phyloP scores from a whole-genome alignment of 2,113 vertebrate species.

The Eublepharis macularius region DNA sequence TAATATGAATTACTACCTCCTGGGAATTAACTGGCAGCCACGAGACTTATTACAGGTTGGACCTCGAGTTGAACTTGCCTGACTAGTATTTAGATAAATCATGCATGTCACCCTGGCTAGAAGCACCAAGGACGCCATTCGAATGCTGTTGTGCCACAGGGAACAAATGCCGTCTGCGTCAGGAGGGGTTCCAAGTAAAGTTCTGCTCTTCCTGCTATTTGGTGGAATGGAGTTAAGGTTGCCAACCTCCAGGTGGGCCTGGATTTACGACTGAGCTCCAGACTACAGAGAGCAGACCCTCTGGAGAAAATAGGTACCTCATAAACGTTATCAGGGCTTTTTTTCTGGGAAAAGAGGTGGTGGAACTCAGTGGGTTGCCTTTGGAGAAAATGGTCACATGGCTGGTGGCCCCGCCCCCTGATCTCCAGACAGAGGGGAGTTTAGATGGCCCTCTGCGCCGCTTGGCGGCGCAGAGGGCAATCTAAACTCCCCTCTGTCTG shows the following conservation, averaged over 20 bases:
- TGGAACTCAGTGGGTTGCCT: no score
- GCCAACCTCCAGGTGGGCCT: no score
- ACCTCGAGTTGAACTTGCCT: slow-evolving; percentile 38
- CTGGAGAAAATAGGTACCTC: no score
- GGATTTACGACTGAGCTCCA: neutral
- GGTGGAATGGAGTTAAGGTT: neutral
- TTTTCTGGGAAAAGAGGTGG: no score
- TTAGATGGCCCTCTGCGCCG: no score
- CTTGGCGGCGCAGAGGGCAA: no score
- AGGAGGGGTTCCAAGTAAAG: neutral
- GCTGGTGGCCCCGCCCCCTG: no score
- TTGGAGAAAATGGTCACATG: no score
- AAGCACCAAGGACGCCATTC: neutral
- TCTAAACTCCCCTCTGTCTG: no score
- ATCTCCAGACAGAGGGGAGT: no score
- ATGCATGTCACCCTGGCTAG: neutral
- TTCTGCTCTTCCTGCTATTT: neutral
- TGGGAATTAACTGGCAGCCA: slow-evolving; percentile 48
- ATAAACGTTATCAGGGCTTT: no score
- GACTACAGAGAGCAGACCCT: no score
- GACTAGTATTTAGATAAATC: slow-evolving; percentile 35
- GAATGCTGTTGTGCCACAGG: neutral
- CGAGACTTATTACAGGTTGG: slow-evolving; percentile 25
- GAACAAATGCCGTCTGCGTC: neutral
- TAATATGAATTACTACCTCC: slow-evolving; percentile 39